Percentiles rank a stretch among this genome's conserved stretches.
phyloP scores from a whole-genome alignment of 2,888 invertebrate species.

The Himalopsyche tibetana region DNA sequence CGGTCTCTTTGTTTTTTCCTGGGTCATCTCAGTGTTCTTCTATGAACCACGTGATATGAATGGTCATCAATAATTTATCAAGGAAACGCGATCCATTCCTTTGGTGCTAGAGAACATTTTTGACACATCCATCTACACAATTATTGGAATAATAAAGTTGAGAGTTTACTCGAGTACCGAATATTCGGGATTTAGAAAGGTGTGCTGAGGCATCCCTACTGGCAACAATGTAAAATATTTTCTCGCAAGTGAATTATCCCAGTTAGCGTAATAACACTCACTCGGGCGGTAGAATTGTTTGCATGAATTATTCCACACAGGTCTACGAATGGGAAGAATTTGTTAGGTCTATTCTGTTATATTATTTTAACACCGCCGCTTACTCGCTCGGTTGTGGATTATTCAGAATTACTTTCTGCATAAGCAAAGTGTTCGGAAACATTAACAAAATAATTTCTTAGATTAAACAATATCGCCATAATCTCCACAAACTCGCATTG shows the following conservation, averaged over 20 bases:
- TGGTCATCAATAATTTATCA: too few species aligned
- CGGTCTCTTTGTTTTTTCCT: too few species aligned
- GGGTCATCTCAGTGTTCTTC: too few species aligned
- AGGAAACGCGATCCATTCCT: too few species aligned
- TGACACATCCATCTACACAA: too few species aligned
- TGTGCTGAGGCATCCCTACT: too few species aligned
- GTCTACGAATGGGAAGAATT: neutral
- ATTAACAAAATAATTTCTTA: neutral
- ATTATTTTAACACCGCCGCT: neutral
- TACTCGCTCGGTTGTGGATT: neutral
- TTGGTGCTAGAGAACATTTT: too few species aligned
- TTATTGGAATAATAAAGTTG: too few species aligned
- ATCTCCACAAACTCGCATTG: too few species aligned
- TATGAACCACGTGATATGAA: too few species aligned
- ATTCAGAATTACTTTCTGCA: neutral
- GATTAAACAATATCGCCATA: neutral
- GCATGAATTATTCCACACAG: neutral
- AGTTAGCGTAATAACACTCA: slow-evolving; percentile 26
- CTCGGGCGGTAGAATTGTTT: slow-evolving; percentile 1
- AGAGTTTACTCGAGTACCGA: too few species aligned
- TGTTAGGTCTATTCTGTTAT: slow-evolving; percentile 6
- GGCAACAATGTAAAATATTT: slow-evolving; percentile 16
- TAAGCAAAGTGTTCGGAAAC: neutral
- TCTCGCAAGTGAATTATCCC: slow-evolving; percentile 5
- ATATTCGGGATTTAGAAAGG: too few species aligned